A percentile compares a stretch with the other conserved stretches of the same genome.
Conservation (phyloP, 2,888 invertebrate species). For the Aporophyla lueneburgensis region DNA sequence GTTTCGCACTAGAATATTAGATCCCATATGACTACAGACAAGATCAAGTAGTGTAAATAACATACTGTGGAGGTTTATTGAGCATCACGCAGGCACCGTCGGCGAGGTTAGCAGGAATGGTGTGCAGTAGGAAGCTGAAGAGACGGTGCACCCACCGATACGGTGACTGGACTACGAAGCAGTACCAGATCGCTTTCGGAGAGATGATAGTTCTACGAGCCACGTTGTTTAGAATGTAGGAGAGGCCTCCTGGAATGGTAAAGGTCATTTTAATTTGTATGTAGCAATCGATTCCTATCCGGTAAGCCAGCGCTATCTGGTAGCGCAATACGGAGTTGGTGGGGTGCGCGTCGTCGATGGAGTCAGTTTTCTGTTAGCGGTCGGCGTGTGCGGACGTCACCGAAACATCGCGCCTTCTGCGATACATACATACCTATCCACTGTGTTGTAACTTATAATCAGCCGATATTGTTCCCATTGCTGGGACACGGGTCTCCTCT, state of each 20-base stretch:
- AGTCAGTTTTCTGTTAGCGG: too few species aligned
- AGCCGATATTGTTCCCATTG: too few species aligned
- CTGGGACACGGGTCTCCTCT: too few species aligned
- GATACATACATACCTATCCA: too few species aligned
- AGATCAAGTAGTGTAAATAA: background rate
- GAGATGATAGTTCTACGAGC: conserved; percentile 33
- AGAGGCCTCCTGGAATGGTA: conserved; percentile 33
- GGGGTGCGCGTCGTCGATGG: too few species aligned
- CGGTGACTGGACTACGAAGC: conserved; percentile 51
- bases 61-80: conserved; percentile 91
- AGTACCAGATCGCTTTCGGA: conserved; percentile 51
- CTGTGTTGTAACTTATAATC: too few species aligned
- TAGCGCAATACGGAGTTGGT: too few species aligned
- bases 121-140: conserved; percentile 50
- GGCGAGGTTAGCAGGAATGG: conserved; percentile 40
- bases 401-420: too few species aligned
- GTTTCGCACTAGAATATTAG: background rate
- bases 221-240: conserved; percentile 42
- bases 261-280: background rate
- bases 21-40: background rate
- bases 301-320: too few species aligned
- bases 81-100: conserved; percentile 36
- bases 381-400: too few species aligned
- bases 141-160: conserved; percentile 30
- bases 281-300: too few species aligned